Evolutionary conservation across 1,140 invertebrate genomes (phyloP).

Genomic region (Drosophila athabasca): DNA sequence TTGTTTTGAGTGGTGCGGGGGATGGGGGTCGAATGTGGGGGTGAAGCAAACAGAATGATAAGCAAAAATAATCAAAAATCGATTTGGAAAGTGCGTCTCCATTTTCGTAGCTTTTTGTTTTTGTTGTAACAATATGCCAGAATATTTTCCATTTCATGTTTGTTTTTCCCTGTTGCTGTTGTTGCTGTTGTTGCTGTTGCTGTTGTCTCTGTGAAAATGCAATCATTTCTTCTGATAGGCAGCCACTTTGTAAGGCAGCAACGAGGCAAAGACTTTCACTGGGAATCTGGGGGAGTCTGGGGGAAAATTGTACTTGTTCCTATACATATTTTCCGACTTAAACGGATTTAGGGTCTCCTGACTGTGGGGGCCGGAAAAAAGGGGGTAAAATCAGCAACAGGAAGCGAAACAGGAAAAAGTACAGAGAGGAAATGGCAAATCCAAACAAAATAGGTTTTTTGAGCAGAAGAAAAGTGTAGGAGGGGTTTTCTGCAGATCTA

Average conservation of each 20-base stretch:
- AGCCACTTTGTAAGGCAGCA: conserved; percentile 69
- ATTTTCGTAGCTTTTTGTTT: conserved; percentile 3
- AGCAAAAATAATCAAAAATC: conserved; percentile 80
- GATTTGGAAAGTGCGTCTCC: conserved; percentile 72
- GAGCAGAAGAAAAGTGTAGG: background rate
- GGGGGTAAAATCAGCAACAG: conserved; percentile 12
- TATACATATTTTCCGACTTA: conserved; percentile 38
- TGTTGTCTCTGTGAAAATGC: conserved; percentile 76
- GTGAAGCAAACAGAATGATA: conserved; percentile 61
- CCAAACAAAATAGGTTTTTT: background rate
- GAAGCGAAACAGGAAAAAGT: conserved; percentile 29
- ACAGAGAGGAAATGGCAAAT: conserved; percentile 45
- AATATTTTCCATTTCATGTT: conserved; percentile 33
- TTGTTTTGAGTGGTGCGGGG: background rate
- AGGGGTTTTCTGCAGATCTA: too few species aligned
- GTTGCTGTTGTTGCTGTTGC: conserved; percentile 31
- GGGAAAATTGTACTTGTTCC: conserved; percentile 59
- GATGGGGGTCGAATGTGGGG: background rate
- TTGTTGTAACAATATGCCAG: conserved; percentile 71
- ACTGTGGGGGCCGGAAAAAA: background rate
- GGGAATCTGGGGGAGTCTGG: background rate
- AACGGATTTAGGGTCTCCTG: conserved; percentile 42
- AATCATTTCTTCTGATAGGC: conserved; percentile 68
- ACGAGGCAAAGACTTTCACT: conserved; percentile 38
- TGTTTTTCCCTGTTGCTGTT: conserved; percentile 15